Percentiles rank a stretch among this genome's conserved stretches.
Evolutionary conservation across 2,797 vertebrate species (phyloP).

Genomic region (Myotis planiceps): DNA sequence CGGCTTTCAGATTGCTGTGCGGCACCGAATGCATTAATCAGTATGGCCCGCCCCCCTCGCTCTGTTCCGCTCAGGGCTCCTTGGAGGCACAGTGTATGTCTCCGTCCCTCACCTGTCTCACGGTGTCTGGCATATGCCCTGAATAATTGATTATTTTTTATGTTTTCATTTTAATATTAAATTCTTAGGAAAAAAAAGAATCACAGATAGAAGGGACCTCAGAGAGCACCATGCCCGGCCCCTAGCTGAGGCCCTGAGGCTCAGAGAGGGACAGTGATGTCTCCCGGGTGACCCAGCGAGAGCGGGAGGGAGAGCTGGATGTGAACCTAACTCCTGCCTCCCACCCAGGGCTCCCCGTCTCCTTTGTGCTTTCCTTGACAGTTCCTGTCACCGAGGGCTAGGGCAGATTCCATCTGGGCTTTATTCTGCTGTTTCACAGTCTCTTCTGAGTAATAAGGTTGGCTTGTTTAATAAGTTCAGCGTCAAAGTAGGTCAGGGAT

Average conservation of each 20-base stretch:
- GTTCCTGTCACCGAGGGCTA: not conserved
- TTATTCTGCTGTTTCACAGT: conserved; percentile 60
- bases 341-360: not conserved
- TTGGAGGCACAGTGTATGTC: not conserved
- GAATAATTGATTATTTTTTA: not conserved
- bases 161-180: not conserved
- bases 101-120: not conserved
- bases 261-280: not conserved
- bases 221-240: not conserved
- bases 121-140: not conserved
- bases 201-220: not conserved
- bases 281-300: not conserved
- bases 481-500: conserved; percentile 82
- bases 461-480: conserved; percentile 78
- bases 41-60: not conserved
- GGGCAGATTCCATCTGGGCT: conserved; percentile 34
- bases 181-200: not conserved
- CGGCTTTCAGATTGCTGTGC: conserved; percentile 53
- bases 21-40: conserved; percentile 67
- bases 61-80: not conserved
- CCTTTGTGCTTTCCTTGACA: conserved; percentile 52
- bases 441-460: conserved; percentile 78
- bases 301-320: not conserved
- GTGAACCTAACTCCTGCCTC: no score
- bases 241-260: not conserved